Percentiles rank a stretch among this genome's conserved stretches.
phyloP scores from a whole-genome alignment of 2,113 vertebrate species.

The Corythaixoides concolor region DNA sequence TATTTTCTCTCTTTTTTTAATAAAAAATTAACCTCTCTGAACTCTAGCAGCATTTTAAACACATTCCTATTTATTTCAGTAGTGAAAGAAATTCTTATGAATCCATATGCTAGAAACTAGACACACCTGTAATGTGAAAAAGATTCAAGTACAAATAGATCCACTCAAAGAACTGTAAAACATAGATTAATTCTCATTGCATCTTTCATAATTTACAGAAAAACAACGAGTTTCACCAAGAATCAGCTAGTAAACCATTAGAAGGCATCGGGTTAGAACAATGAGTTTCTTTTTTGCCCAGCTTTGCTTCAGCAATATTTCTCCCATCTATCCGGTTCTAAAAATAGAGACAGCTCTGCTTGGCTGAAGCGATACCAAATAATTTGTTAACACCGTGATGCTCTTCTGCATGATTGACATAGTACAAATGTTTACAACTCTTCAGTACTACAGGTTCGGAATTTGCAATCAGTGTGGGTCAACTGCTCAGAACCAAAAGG shows the following conservation, averaged over 20 bases:
- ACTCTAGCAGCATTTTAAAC: background rate
- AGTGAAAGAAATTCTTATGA: background rate
- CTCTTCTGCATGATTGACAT: background rate
- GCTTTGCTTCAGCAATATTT: background rate
- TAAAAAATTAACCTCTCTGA: background rate
- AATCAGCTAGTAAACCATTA: background rate
- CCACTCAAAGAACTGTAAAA: background rate
- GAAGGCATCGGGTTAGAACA: background rate
- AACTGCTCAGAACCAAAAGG: background rate
- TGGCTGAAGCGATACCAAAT: background rate
- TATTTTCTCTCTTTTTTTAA: background rate
- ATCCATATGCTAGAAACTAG: background rate
- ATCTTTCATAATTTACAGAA: background rate
- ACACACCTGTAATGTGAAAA: background rate
- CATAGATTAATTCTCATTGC: background rate
- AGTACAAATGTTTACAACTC: background rate
- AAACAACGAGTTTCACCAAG: background rate
- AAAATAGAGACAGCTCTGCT: background rate
- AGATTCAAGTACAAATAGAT: background rate
- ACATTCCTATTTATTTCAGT: background rate
- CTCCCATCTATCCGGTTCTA: background rate
- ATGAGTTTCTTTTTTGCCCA: background rate
- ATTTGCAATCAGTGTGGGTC: background rate
- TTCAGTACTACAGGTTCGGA: background rate
- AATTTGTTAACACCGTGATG: fast-evolving